Evolutionary conservation across 2,797 vertebrate genomes (phyloP).

Genomic region (Phoebastria nigripes): DNA sequence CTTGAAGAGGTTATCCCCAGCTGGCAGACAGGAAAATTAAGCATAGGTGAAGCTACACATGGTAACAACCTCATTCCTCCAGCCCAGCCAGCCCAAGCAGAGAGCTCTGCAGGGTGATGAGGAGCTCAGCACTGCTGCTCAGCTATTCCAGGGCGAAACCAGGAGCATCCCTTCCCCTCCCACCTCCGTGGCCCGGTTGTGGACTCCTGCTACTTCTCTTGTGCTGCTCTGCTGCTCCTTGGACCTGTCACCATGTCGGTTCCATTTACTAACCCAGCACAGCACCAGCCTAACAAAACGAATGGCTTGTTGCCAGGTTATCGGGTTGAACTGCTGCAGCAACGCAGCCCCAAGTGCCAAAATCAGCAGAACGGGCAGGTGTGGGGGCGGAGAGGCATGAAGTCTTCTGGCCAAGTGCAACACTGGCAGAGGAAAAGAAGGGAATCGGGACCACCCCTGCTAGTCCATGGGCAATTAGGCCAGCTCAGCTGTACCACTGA

Average conservation of each 20-base stretch:
- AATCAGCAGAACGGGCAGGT: background rate
- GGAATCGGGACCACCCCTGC: background rate
- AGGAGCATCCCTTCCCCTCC: background rate
- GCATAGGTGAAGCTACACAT: background rate
- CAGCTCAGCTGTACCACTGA: background rate
- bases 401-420: background rate
- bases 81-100: background rate
- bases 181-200: background rate
- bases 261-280: background rate
- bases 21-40: background rate
- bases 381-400: background rate
- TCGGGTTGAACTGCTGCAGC: background rate
- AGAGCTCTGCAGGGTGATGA: background rate
- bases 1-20: background rate
- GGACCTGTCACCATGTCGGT: accelerated
- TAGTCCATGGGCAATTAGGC: background rate
- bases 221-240: background rate
- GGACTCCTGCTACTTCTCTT: background rate
- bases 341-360: background rate
- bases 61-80: background rate
- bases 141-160: background rate
- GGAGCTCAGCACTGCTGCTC: background rate
- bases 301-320: background rate
- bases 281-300: background rate
- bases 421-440: background rate